Evolutionary conservation across 2,797 vertebrate species (phyloP), one percentile per base, ranked within the genome.

Genomic region (Lutjanus campechanus): DNA sequence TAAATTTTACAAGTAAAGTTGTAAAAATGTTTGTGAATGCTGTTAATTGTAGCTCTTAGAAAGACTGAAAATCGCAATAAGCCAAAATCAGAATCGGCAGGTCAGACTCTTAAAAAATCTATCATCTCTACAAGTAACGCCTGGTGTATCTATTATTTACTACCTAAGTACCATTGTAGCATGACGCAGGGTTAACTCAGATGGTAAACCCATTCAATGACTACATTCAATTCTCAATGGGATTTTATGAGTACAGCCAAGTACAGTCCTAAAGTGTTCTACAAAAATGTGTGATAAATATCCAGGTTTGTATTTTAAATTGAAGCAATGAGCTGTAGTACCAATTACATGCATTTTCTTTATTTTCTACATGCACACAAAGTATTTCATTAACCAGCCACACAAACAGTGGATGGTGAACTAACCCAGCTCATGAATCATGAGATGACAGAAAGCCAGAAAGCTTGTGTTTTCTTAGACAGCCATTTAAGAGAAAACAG

Each of bases 111-210:
- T 36, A 36, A 36, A 36, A 36, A 36, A 36, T n/a, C n/a, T n/a
- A n/a, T n/a, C 29, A 36, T 36, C 29, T 36, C 29, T 36, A 4
- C 49, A 58, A 41, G 59, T 73, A 70, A 68, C 1, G 11, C 19
- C 58, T 58, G 20, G 11, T 29, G 17, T 2, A 66, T 82, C 65
- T 55, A 58, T 79, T 81, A 73, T 73, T 85, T 20, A 86, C 25
- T 44, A 79, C 20, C 19, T 62, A 16, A 55, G 61, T 10, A 77
- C 44, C 8, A 56, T 20, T 55, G 41, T 15, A 67, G 59, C 20
- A 67, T 15, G 40, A 74, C 22, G 13, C 61, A 53, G 43, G 17
- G 17, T 66, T 67, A 61, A 73, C 29, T 36, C 29, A 5, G 29
- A 36, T 36, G 29, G 29, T 36, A 36, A 36, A 76, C 67, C 73